Evolutionary conservation across 1,140 invertebrate genomes (phyloP).

Genomic region (Leptinotarsa lineolata): DNA sequence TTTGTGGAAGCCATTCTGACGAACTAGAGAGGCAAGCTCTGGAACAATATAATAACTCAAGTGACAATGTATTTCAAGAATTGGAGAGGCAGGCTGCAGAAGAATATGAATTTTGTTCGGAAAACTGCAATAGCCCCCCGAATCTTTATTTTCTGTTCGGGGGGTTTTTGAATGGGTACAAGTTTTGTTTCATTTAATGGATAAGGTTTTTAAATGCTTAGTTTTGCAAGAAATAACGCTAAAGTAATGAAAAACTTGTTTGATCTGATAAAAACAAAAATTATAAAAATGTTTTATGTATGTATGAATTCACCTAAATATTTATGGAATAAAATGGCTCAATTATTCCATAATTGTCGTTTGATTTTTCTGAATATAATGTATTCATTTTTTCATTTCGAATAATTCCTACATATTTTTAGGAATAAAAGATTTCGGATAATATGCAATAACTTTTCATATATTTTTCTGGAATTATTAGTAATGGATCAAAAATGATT

Average conservation of each 20-base stretch:
- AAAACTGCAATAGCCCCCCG: conserved; percentile 52
- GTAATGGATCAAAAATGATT: too few species aligned
- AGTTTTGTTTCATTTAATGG: conserved; percentile 19
- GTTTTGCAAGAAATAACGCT: conserved; percentile 4
- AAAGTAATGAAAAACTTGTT: conserved; percentile 1
- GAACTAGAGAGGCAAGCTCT: conserved; percentile 52
- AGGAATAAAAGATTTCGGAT: too few species aligned
- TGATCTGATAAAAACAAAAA: conserved; percentile 16
- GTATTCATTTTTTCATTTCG: too few species aligned
- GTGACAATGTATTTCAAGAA: conserved; percentile 49
- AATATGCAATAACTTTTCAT: too few species aligned
- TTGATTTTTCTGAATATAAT: too few species aligned
- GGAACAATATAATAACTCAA: conserved; percentile 51
- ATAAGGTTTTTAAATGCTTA: conserved; percentile 22
- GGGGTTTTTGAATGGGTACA: conserved; percentile 39
- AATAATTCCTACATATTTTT: too few species aligned
- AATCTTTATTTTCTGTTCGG: conserved; percentile 44
- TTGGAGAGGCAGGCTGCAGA: conserved; percentile 51
- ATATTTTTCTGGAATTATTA: too few species aligned
- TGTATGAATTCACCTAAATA: not conserved
- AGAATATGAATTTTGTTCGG: conserved; percentile 49
- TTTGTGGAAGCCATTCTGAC: conserved; percentile 45
- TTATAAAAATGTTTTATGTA: conserved; percentile 3
- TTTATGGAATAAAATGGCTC: conserved; percentile 11
- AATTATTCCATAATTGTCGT: not conserved